Percentiles rank a stretch among this genome's conserved stretches.
Conservation (phyloP, 2,888 invertebrate species). For the Zootermopsis nevadensis region DNA sequence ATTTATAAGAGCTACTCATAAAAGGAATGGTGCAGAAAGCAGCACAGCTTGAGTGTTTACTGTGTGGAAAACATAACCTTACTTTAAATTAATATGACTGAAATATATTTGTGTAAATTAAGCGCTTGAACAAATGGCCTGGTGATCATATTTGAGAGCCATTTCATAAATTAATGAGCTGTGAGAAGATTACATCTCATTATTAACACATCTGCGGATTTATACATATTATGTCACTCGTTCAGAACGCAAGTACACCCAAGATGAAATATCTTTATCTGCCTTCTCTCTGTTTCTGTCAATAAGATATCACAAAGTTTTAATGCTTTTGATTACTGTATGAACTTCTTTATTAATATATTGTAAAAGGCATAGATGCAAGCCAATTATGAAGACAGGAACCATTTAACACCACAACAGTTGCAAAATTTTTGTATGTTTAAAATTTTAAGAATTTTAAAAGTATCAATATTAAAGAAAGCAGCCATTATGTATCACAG, state of each 20-base stretch:
- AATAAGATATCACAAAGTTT: neutral
- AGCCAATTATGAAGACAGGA: neutral
- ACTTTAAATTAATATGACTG: no score
- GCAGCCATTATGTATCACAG: neutral
- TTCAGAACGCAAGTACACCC: neutral
- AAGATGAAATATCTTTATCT: neutral
- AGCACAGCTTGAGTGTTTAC: no score
- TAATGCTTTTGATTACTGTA: neutral
- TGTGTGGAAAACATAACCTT: no score
- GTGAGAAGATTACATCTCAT: no score
- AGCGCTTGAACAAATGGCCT: no score
- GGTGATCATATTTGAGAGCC: no score
- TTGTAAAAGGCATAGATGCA: neutral
- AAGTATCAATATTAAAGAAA: neutral
- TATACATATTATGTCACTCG: no score
- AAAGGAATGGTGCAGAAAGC: no score
- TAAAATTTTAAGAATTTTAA: constrained; percentile 5
- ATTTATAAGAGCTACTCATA: no score
- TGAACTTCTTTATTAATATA: neutral
- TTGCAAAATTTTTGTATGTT: neutral
- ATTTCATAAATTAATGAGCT: no score
- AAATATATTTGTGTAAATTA: no score
- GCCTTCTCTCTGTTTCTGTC: neutral
- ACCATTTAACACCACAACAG: neutral
- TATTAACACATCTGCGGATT: no score